Evolutionary conservation across 2,113 vertebrate species (phyloP).

Genomic region (Myrmecophaga tridactyla): DNA sequence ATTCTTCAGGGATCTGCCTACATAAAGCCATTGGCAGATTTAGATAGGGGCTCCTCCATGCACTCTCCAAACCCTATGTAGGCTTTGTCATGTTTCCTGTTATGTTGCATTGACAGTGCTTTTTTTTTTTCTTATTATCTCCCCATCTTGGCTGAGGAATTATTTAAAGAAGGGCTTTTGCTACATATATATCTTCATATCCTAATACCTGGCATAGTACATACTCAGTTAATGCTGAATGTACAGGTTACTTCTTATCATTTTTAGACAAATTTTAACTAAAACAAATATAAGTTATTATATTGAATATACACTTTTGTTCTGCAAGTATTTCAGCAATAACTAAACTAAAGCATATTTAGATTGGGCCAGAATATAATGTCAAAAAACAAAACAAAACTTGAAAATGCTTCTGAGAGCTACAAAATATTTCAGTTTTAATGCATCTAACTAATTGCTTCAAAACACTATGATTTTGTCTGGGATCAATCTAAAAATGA

Average conservation of each 20-base stretch:
- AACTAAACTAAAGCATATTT: slow-evolving; percentile 27
- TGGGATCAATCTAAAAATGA: neutral
- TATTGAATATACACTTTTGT: slow-evolving; percentile 14
- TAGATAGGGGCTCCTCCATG: neutral
- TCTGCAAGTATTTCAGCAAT: slow-evolving; percentile 5
- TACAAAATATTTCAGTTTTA: neutral
- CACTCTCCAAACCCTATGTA: neutral
- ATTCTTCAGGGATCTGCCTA: neutral
- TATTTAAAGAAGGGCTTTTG: neutral
- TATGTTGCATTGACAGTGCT: neutral
- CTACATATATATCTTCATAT: neutral
- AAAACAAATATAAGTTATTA: slow-evolving; percentile 54
- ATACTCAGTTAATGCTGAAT: neutral
- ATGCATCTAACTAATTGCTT: neutral
- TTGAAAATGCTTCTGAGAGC: neutral
- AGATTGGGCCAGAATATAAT: neutral
- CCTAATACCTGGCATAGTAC: neutral
- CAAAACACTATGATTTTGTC: neutral
- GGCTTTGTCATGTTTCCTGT: neutral
- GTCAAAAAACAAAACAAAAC: neutral
- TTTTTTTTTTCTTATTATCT: neutral
- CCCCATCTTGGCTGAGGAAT: neutral
- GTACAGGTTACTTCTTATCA: neutral
- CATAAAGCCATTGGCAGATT: neutral
- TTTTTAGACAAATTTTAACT: slow-evolving; percentile 51